Percentiles rank a stretch among this genome's conserved stretches.
phyloP scores from a whole-genome alignment of 2,113 vertebrate genomes.

The Pelobates fuscus region DNA sequence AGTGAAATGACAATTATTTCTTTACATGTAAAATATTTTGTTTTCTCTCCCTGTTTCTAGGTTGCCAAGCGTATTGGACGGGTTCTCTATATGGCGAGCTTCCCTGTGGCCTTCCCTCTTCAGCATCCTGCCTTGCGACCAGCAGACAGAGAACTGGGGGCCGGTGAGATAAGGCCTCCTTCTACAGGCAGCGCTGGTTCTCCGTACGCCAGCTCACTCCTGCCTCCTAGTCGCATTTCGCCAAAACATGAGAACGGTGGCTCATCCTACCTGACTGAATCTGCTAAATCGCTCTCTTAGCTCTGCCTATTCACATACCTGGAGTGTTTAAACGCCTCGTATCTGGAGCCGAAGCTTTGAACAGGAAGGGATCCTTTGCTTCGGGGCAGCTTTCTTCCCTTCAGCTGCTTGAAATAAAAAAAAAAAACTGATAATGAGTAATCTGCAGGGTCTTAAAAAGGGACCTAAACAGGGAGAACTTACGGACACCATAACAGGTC shows the following conservation, averaged over 20 bases:
- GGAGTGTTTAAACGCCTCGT: not conserved
- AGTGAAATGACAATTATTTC: no score
- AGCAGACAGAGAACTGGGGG: constrained; percentile 69
- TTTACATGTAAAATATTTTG: not conserved
- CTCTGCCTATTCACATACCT: constrained; percentile 1
- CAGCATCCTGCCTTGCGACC: constrained; percentile 76
- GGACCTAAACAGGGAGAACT: constrained; percentile 2
- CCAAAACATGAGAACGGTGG: constrained; percentile 87
- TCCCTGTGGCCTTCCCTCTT: constrained; percentile 87
- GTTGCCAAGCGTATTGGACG: constrained; percentile 89
- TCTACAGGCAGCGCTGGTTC: constrained; percentile 81
- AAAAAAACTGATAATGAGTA: constrained; percentile 9
- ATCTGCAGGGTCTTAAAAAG: constrained; percentile 11
- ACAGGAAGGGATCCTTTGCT: constrained; percentile 25
- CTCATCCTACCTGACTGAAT: constrained; percentile 65
- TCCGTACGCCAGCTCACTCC: constrained; percentile 67
- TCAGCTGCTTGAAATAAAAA: constrained; percentile 40
- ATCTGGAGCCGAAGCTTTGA: constrained; percentile 26
- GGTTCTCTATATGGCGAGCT: constrained; percentile 91
- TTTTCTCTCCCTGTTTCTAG: constrained; percentile 68
- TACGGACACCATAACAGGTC: not conserved
- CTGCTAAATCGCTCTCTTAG: constrained; percentile 80
- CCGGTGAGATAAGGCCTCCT: constrained; percentile 68
- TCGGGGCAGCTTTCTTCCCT: constrained; percentile 5
- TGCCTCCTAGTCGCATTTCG: constrained; percentile 71